A percentile compares a stretch with the other conserved stretches of the same genome.
Conservation (phyloP, 2,797 vertebrate species). For the Aulostomus chinensis region DNA sequence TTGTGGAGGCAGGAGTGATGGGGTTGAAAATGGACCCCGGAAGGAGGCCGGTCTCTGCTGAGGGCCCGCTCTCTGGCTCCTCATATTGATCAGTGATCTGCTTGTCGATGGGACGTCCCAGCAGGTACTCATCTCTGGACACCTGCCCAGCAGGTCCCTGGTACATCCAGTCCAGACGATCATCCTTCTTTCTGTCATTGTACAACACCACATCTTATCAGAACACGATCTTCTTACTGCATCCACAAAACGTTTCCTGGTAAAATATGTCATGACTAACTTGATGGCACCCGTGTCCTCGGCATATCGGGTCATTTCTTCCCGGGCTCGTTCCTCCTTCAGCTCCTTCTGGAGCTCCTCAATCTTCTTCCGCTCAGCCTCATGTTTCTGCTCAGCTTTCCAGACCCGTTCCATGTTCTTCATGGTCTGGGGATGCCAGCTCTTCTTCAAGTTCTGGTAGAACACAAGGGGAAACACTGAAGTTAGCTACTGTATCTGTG, state of each 20-base stretch:
- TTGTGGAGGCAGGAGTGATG: slow-evolving; percentile 79
- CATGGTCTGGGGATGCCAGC: slow-evolving; percentile 98
- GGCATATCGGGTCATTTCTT: slow-evolving; percentile 92
- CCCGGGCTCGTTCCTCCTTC: slow-evolving; percentile 89
- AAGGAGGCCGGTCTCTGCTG: slow-evolving; percentile 89
- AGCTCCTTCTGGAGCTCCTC: slow-evolving; percentile 96
- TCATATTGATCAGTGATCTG: slow-evolving; percentile 89
- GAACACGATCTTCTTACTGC: no score
- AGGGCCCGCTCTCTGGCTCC: slow-evolving; percentile 87
- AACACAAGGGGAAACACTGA: slow-evolving; percentile 10
- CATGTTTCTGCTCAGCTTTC: slow-evolving; percentile 97
- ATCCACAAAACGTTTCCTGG: background rate
- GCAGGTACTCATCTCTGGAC: slow-evolving; percentile 92
- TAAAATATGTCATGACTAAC: slow-evolving; percentile 58
- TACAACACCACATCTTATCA: background rate
- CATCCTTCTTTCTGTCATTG: slow-evolving; percentile 88
- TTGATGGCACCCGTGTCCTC: slow-evolving; percentile 89
- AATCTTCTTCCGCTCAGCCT: slow-evolving; percentile 93
- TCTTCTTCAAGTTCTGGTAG: slow-evolving; percentile 94
- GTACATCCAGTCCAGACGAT: slow-evolving; percentile 98
- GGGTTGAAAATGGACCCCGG: slow-evolving; percentile 91
- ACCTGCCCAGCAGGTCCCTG: slow-evolving; percentile 92
- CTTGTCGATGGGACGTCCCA: slow-evolving; percentile 94
- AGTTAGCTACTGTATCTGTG: no score
- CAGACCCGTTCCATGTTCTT: slow-evolving; percentile 98